Conservation (phyloP, 1,140 invertebrate genomes). For the Drosophila willistoni region DNA sequence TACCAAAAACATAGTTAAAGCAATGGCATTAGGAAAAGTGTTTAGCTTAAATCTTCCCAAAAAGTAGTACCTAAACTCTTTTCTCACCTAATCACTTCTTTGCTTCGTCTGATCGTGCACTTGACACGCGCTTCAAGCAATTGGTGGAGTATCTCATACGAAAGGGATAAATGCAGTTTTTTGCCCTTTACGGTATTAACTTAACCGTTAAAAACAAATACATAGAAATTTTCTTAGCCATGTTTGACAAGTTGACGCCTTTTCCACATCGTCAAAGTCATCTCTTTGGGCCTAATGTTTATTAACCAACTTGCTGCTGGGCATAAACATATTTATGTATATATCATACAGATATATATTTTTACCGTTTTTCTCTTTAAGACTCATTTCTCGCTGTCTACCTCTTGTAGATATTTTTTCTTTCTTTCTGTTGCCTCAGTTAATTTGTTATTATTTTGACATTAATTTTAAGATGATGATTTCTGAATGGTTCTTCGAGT, state of each 20-base stretch:
- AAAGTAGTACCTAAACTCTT: not conserved
- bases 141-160: not conserved
- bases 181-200: slow-evolving; percentile 56
- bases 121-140: not conserved
- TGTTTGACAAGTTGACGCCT: slow-evolving; percentile 53
- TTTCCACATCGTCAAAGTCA: slow-evolving; percentile 64
- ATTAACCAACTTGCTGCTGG: slow-evolving; percentile 33
- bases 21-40: not conserved
- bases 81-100: not conserved
- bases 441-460: slow-evolving; percentile 75
- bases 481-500: slow-evolving; percentile 41
- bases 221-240: slow-evolving; percentile 37
- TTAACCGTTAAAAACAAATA: slow-evolving; percentile 51
- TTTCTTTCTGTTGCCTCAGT: slow-evolving; percentile 28
- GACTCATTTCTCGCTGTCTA: slow-evolving; percentile 54
- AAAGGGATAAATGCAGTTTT: slow-evolving; percentile 50
- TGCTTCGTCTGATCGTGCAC: not conserved
- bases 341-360: slow-evolving; percentile 24
- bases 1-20: not conserved
- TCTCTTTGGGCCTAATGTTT: slow-evolving; percentile 51
- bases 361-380: slow-evolving; percentile 60
- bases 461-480: slow-evolving; percentile 66
- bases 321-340: slow-evolving; percentile 22
- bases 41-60: not conserved
- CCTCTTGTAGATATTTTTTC: slow-evolving; percentile 1